phyloP scores from a whole-genome alignment of 2,113 vertebrate genomes.

The Oxyura jamaicensis region DNA sequence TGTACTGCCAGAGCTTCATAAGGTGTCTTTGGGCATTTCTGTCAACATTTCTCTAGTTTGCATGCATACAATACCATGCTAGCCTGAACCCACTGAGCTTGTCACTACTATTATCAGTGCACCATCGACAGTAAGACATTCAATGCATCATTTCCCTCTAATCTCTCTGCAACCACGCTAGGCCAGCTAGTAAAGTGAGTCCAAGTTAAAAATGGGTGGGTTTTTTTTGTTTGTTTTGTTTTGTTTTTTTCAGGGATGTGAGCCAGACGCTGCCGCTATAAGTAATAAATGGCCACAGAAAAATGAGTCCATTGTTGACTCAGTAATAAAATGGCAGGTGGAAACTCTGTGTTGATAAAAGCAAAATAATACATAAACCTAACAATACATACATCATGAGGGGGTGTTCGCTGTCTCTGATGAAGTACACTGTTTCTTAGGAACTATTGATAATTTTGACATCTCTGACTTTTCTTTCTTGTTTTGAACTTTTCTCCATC shows the following conservation, averaged over 20 bases:
- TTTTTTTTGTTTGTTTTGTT: background rate
- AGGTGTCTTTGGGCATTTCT: background rate
- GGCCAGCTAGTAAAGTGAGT: background rate
- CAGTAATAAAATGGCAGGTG: background rate
- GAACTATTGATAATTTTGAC: background rate
- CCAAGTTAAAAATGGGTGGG: background rate
- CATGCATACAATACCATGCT: background rate
- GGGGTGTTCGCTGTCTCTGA: background rate
- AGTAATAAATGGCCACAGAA: background rate
- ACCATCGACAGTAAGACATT: background rate
- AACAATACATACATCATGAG: background rate
- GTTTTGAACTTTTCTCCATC: rapidly evolving
- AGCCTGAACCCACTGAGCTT: background rate
- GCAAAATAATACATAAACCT: background rate
- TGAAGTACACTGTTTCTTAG: background rate
- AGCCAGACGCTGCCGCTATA: background rate
- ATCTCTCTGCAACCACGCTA: background rate
- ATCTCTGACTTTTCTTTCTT: background rate
- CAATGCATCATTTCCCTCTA: background rate
- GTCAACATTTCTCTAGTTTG: background rate
- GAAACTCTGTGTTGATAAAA: background rate
- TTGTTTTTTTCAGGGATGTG: background rate
- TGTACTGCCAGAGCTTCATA: background rate
- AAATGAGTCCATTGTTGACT: background rate
- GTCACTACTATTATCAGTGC: background rate